Evolutionary conservation across 1,140 invertebrate genomes (phyloP), one percentile per base, ranked within the genome.

Genomic region (Sycophaga agraensis): DNA sequence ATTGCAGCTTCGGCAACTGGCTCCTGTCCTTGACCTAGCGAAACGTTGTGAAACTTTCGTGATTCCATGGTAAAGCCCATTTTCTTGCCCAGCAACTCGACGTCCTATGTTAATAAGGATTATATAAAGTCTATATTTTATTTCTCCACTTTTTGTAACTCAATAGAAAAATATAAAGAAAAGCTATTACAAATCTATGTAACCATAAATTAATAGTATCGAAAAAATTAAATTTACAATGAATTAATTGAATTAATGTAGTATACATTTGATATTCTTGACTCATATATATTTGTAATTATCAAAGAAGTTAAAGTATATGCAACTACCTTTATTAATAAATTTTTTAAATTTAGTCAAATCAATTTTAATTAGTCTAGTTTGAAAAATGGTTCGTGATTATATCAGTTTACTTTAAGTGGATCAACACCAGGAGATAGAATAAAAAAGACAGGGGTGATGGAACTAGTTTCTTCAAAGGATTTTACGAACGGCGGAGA

Each of bases 341-440:
- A n/a, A n/a, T n/a, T n/a, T n/a, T n/a, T n/a, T n/a, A n/a, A n/a
- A n/a, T n/a, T n/a, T n/a, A n/a, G n/a, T n/a, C n/a, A n/a, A n/a
- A n/a, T n/a, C n/a, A n/a, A n/a, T n/a, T n/a, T n/a, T n/a, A n/a
- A n/a, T n/a, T n/a, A n/a, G n/a, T n/a, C n/a, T n/a, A n/a, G n/a
- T n/a, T n/a, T n/a, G n/a, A 12, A 45, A 48, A 1, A 24, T 24
- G 14, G 21, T 22, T 5, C 17, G 8, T 26, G 14, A 24, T 5
- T 16, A 39, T 1, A 43, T 4, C 34, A 37, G 16, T 2, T 60
- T 77, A 84, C 84, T 74, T 95, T 94, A 0, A 97, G 78, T 0
- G 95, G 95, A 82, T 98, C 93, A 0, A 97, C 95, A 61, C 96
- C 96, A 11, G 95, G 91, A 0, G 94, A 97, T 14, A 98, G 81